These are phyloP conservation scores for Asbolus verrucosus DNA, from an alignment of 1,140 invertebrate genomes.

Conservation along the genomic window DNA sequence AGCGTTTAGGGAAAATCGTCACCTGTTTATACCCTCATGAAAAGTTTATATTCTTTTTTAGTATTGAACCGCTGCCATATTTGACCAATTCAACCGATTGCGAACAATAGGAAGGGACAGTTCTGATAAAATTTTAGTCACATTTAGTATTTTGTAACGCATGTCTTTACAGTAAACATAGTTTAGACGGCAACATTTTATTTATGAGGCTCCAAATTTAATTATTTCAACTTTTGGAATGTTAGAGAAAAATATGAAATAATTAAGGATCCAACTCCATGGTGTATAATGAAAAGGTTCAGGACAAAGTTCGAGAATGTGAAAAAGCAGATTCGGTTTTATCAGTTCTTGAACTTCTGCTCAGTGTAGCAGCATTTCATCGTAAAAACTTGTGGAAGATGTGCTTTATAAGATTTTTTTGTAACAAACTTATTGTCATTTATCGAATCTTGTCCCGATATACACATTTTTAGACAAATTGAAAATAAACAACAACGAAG, in stretches of 20 bases:
- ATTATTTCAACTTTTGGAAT: too few species aligned
- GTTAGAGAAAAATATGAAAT: too few species aligned
- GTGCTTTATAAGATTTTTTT: conserved; percentile 15
- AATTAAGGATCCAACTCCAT: too few species aligned
- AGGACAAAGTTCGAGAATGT: too few species aligned
- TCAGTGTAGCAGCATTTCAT: neutral
- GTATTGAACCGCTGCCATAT: neutral
- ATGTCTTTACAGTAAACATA: too few species aligned
- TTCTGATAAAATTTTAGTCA: too few species aligned
- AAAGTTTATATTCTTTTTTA: neutral
- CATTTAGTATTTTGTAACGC: too few species aligned
- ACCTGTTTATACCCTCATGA: conserved; percentile 1
- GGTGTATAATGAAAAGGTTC: too few species aligned
- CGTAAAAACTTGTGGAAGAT: neutral
- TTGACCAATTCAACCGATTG: too few species aligned
- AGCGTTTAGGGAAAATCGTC: neutral
- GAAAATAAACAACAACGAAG: conserved; percentile 32
- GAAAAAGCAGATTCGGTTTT: conserved; percentile 1
- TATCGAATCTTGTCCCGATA: conserved; percentile 16
- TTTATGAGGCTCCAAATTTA: too few species aligned
- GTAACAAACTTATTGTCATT: conserved; percentile 35
- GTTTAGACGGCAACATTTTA: too few species aligned
- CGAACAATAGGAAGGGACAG: too few species aligned
- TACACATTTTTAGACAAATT: conserved; percentile 22
- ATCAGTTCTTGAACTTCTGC: neutral